These are phyloP conservation scores for Salmo trutta DNA, from an alignment of 2,797 vertebrate genomes.

Conservation along the genomic window DNA sequence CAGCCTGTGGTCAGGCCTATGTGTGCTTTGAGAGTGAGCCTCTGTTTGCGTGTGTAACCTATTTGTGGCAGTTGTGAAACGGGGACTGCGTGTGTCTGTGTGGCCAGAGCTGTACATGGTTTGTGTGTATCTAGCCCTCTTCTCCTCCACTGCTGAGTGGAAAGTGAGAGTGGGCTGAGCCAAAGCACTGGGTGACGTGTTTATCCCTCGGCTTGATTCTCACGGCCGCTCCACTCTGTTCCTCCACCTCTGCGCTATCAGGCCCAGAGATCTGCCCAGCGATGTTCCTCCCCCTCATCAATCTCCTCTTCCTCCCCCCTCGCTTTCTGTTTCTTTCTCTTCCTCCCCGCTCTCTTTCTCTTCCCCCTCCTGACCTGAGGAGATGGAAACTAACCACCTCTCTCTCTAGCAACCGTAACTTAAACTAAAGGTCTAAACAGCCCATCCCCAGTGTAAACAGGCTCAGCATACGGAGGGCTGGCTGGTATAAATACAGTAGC, in stretches of 20 bases:
- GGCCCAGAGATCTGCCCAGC: conserved; percentile 1
- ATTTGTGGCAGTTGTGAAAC: conserved; percentile 32
- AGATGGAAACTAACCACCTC: conserved; percentile 42
- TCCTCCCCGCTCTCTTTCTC: neutral
- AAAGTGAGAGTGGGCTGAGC: conserved; percentile 21
- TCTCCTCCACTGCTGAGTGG: conserved; percentile 7
- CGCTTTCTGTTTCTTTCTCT: conserved; percentile 4
- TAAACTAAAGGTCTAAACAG: conserved; percentile 38
- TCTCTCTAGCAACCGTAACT: conserved; percentile 27
- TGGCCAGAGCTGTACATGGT: neutral
- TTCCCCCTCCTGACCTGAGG: neutral
- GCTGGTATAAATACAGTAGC: neutral
- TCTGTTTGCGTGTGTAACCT: neutral
- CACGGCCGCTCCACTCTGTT: neutral
- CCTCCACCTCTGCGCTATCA: conserved; percentile 8
- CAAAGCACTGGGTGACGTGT: conserved; percentile 35
- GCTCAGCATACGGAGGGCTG: neutral
- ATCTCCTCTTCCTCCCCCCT: neutral
- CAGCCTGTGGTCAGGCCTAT: neutral
- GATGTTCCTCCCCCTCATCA: conserved; percentile 6
- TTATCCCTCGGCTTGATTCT: conserved; percentile 29
- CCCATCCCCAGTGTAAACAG: conserved; percentile 57
- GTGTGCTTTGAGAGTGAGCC: conserved; percentile 8
- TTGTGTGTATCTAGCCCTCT: neutral
- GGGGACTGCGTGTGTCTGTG: neutral